phyloP scores from a whole-genome alignment of 2,888 invertebrate genomes.

The Chrysotoxum bicinctum region DNA sequence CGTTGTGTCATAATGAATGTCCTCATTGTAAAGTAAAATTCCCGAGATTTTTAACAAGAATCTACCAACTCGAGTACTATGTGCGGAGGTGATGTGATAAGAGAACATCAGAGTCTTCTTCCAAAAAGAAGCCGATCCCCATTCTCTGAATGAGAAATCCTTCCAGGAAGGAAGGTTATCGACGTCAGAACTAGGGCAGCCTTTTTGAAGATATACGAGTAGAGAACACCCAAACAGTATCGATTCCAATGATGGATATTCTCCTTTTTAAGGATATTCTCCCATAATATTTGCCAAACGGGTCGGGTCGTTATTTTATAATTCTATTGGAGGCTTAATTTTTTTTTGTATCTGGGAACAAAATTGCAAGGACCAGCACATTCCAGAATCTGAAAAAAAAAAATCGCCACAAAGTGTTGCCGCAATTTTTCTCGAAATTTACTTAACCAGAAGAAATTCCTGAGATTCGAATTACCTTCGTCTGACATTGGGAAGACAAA shows the following conservation, averaged over 20 bases:
- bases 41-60: conserved; percentile 30
- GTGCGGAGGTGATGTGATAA: neutral
- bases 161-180: conserved; percentile 65
- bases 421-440: conserved; percentile 55
- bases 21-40: conserved; percentile 50
- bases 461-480: conserved; percentile 62
- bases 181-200: conserved; percentile 27
- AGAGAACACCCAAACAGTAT: conserved; percentile 64
- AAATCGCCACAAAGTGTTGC: conserved; percentile 69
- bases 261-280: neutral
- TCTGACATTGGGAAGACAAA: conserved; percentile 7
- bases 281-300: neutral
- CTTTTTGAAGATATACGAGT: neutral
- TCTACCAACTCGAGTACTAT: neutral
- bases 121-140: conserved; percentile 21
- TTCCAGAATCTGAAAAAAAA: conserved; percentile 27
- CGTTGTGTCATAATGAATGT: conserved; percentile 42
- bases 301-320: neutral
- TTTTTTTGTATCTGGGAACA: conserved; percentile 47
- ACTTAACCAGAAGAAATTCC: conserved; percentile 60
- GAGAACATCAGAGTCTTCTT: neutral
- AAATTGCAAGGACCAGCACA: conserved; percentile 29
- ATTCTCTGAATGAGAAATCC: conserved; percentile 29
- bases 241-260: conserved; percentile 44
- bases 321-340: conserved; percentile 44